Conservation (phyloP, 2,888 invertebrate genomes). For the Octodonta nipae region DNA sequence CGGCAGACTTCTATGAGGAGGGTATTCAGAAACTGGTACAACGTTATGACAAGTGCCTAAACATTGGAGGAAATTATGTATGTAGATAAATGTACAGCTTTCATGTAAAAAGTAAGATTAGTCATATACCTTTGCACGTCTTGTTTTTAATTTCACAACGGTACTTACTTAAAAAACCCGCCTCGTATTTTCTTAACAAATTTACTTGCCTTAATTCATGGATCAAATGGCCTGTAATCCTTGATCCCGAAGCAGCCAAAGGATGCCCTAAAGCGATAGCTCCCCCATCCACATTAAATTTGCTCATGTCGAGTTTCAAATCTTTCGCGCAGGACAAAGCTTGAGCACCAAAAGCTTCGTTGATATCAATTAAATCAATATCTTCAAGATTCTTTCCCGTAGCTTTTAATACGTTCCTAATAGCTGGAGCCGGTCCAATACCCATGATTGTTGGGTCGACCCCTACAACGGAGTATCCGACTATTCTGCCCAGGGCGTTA, state of each 20-base stretch:
- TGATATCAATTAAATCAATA: constrained; percentile 92
- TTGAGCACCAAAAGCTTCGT: constrained; percentile 96
- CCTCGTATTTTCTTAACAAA: no score
- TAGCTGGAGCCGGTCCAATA: constrained; percentile 90
- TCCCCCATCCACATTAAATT: constrained; percentile 89
- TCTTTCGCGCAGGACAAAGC: constrained; percentile 84
- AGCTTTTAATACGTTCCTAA: constrained; percentile 67
- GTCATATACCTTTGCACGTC: no score
- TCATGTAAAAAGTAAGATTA: no score
- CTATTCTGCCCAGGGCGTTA: constrained; percentile 79
- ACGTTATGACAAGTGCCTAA: no score
- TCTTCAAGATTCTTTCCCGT: constrained; percentile 70
- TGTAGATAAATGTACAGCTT: no score
- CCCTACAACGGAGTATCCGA: constrained; percentile 84
- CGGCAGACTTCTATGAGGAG: no score
- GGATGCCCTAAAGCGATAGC: constrained; percentile 97
- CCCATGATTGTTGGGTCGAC: constrained; percentile 98
- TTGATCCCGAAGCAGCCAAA: constrained; percentile 82
- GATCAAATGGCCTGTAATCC: constrained; percentile 81
- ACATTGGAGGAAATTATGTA: no score
- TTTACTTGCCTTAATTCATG: constrained; percentile 70
- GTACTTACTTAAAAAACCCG: no score
- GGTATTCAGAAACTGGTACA: no score
- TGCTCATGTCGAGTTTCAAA: constrained; percentile 69
- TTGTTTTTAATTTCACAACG: no score